These are phyloP conservation scores for Steinernema carpocapsae DNA, from an alignment of 2,888 invertebrate species.

Conservation along the genomic window DNA sequence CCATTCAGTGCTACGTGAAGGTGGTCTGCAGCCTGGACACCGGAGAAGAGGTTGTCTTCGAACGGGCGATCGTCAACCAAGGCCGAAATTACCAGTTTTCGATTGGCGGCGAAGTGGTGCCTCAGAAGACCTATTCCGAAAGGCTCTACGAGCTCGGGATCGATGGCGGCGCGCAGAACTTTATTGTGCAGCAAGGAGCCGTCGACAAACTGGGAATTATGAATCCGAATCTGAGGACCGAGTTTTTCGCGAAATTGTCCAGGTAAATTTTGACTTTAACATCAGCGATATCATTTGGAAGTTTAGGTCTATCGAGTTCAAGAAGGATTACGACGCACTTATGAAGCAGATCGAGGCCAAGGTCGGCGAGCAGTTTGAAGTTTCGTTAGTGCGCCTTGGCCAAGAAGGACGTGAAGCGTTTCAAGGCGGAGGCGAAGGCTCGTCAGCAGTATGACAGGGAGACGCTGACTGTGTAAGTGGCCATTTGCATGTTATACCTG, in stretches of 20 bases:
- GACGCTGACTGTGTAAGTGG: too few relatives aligned
- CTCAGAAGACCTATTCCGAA: background rate
- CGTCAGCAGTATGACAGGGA: constrained; percentile 6
- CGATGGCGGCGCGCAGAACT: background rate
- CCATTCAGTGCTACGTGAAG: background rate
- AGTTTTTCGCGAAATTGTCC: background rate
- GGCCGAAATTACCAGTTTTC: background rate
- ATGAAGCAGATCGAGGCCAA: background rate
- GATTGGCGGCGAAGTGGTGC: background rate
- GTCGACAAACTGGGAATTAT: constrained; percentile 18
- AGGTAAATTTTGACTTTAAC: background rate
- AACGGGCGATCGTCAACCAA: background rate
- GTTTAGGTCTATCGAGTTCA: constrained; percentile 6
- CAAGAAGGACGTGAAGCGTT: background rate
- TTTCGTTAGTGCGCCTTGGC: background rate
- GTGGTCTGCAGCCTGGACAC: background rate
- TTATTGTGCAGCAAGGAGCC: constrained; percentile 4
- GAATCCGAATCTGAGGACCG: background rate
- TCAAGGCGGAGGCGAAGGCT: background rate
- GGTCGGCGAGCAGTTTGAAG: background rate
- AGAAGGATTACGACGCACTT: background rate
- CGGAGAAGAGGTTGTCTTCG: background rate
- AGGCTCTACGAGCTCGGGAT: background rate
- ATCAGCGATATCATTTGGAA: background rate
- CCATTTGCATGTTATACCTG: too few relatives aligned